A percentile compares a stretch with the other conserved stretches of the same genome.
Conservation (phyloP, 2,888 invertebrate genomes). For the Caenorhabditis zanzibari region DNA sequence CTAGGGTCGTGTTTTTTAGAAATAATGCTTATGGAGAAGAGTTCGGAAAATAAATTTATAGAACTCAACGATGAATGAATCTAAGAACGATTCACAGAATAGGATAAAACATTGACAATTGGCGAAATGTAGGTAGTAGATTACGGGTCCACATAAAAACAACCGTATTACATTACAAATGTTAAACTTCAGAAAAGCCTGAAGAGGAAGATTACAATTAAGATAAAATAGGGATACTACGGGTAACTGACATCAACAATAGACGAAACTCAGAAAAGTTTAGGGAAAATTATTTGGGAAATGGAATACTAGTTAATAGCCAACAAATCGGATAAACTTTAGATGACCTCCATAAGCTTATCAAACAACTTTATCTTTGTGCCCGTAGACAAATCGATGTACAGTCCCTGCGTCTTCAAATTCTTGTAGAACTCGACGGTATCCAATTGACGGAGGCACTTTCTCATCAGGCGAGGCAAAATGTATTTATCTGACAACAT, state of each 20-base stretch:
- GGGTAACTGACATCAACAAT: too few species aligned
- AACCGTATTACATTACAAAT: slow-evolving; percentile 52
- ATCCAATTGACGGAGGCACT: too few species aligned
- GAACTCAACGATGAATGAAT: slow-evolving; percentile 9
- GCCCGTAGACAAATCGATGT: too few species aligned
- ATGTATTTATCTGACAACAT: too few species aligned
- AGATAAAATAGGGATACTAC: too few species aligned
- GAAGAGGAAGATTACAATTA: neutral
- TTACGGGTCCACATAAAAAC: slow-evolving; percentile 38
- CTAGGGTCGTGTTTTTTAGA: slow-evolving; percentile 1
- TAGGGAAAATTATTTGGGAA: slow-evolving; percentile 41
- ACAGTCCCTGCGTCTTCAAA: too few species aligned
- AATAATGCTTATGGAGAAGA: slow-evolving; percentile 13
- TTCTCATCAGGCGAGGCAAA: too few species aligned
- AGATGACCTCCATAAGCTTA: too few species aligned
- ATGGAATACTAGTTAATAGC: too few species aligned
- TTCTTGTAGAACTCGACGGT: too few species aligned
- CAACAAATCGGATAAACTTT: too few species aligned
- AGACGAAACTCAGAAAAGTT: slow-evolving; percentile 5
- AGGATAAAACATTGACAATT: slow-evolving; percentile 35
- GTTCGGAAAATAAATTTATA: slow-evolving; percentile 4
- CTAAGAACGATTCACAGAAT: neutral
- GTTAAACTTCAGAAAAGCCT: neutral
- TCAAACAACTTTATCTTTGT: too few species aligned
- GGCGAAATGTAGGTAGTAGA: neutral